phyloP scores from a whole-genome alignment of 2,113 vertebrate genomes.

The Macquaria ambigua region DNA sequence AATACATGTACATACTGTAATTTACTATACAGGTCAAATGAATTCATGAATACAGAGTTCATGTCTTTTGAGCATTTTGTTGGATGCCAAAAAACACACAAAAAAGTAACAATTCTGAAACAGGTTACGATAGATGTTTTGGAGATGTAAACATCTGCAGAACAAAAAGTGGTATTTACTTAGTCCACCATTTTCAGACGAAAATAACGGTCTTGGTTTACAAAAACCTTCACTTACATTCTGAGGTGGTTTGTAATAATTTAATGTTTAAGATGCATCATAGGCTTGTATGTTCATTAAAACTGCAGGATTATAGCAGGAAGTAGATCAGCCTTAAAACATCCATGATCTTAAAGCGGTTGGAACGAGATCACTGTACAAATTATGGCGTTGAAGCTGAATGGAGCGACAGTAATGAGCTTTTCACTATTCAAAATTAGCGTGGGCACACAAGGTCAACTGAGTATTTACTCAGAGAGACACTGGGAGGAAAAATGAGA shows the following conservation, averaged over 20 bases:
- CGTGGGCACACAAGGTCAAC: neutral
- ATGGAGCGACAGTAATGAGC: slow-evolving; percentile 17
- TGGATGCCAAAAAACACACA: neutral
- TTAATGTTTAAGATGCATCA: neutral
- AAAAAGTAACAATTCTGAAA: too few relatives aligned
- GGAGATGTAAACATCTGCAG: neutral
- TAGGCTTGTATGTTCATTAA: neutral
- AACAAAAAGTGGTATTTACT: neutral
- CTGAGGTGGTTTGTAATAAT: neutral
- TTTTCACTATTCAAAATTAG: slow-evolving; percentile 17
- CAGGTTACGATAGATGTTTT: neutral
- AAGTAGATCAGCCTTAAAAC: neutral
- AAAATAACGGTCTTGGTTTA: neutral
- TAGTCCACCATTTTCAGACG: neutral
- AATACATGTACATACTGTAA: neutral
- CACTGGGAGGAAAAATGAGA: slow-evolving; percentile 15
- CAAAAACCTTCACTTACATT: neutral
- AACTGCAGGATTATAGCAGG: neutral
- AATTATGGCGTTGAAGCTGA: slow-evolving; percentile 13
- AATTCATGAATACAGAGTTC: neutral
- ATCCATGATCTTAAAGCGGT: neutral
- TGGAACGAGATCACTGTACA: neutral
- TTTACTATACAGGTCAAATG: neutral
- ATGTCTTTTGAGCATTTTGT: neutral
- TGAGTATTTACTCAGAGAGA: slow-evolving; percentile 13